Base-by-base conservation (phyloP, 2,113 vertebrate genomes). In the Oceanites oceanicus region DNA sequence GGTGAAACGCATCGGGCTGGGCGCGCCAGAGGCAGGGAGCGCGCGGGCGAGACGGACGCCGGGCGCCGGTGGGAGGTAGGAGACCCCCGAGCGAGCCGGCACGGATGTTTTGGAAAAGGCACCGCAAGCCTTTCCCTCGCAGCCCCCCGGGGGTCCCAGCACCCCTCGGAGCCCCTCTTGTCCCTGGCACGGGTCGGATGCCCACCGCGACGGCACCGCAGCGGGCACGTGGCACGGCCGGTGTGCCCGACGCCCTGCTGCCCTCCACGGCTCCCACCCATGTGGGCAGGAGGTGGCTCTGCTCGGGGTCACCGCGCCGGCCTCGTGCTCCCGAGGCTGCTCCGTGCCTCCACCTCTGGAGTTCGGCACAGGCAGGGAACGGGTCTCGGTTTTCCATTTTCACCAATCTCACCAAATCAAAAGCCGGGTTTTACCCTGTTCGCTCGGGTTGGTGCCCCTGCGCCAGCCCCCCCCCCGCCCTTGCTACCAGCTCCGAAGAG, bases 1-100 rank as follows among this genome's bases (percentile, higher is more conserved):
- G 8, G 44, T 89, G 95, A 97, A 86, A 84, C 66, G 21, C 77
- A 61, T 92, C 11, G 74, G 86, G 75, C 38, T 70, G 53, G 53
- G 67, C 7, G 77, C 38, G 42, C 23, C 94, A 66, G 86, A 22
- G 44, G 61, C 18, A 8, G 32, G 79, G n/a, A 71, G 13, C n/a
- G 47, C 7, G 2, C 47, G 19, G 47, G 26, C 7, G 5, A 52
- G 47, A 55, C n/a, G 11, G 86, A 80, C 11, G 6, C 27, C 6
- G 9, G 26, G 38, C 3, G 3, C 32, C 12, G 6, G 25, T 2
- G 6, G 56, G 68, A 73, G 59, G 63, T 62, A 49, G 30, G 78
- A 81, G 19, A 30, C 34, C 44, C n/a, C 44, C 4, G 7, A 42
- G 61, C 7, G 7, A 21, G 27, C n/a, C 5, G 1, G 34, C 6